A percentile compares a stretch with the other conserved stretches of the same genome.
These are phyloP conservation scores for Ormyrus pomaceus DNA, from an alignment of 2,888 invertebrate species.

Conservation along the genomic window DNA sequence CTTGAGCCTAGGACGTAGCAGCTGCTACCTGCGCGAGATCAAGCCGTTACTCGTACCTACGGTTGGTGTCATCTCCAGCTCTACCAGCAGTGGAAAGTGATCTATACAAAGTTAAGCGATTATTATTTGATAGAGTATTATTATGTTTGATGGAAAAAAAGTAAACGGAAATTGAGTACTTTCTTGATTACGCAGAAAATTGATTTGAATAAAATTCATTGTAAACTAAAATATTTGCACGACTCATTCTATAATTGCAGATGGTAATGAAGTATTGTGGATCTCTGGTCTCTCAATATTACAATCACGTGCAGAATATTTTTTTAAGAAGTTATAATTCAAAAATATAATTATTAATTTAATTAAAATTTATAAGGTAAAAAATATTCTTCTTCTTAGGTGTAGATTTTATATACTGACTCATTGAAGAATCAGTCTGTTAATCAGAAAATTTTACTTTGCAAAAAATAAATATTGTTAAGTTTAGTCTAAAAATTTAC, in stretches of 20 bases:
- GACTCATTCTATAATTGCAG: too few relatives aligned
- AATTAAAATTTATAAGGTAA: too few relatives aligned
- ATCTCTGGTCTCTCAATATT: too few relatives aligned
- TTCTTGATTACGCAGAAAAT: neutral
- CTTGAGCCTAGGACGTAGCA: conserved; percentile 73
- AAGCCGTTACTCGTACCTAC: conserved; percentile 87
- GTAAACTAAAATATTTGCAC: conserved; percentile 20
- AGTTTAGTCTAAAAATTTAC: conserved; percentile 70
- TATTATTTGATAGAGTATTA: neutral
- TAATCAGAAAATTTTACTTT: too few relatives aligned
- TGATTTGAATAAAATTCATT: conserved; percentile 45
- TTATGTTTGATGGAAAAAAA: neutral
- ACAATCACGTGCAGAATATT: too few relatives aligned
- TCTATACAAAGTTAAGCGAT: conserved; percentile 77
- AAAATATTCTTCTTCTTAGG: too few relatives aligned
- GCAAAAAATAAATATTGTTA: too few relatives aligned
- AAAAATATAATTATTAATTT: too few relatives aligned
- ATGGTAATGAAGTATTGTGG: too few relatives aligned
- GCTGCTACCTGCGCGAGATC: conserved; percentile 90
- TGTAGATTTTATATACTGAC: too few relatives aligned
- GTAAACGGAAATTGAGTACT: neutral
- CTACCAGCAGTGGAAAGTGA: conserved; percentile 94
- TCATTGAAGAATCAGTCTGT: too few relatives aligned
- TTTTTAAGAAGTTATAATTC: too few relatives aligned
- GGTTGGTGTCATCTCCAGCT: conserved; percentile 91